Evolutionary conservation across 2,888 invertebrate genomes (phyloP).

Genomic region (Trichopoda pennipes): DNA sequence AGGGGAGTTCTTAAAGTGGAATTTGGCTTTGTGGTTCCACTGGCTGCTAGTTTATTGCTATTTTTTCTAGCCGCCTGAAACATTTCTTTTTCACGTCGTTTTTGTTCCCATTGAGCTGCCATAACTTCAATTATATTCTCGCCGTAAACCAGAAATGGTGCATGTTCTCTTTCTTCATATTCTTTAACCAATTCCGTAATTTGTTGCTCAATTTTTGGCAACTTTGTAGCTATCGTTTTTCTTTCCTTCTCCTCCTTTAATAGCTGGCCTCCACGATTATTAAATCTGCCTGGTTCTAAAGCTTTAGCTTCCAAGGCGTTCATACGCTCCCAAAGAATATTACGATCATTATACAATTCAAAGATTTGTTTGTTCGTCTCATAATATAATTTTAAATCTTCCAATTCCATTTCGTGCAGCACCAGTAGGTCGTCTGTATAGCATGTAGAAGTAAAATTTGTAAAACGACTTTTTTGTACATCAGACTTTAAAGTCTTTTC

Average conservation of each 20-base stretch:
- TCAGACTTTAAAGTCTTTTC: slow-evolving; percentile 87
- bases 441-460: slow-evolving; percentile 85
- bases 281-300: slow-evolving; percentile 90
- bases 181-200: slow-evolving; percentile 82
- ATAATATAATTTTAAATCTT: slow-evolving; percentile 85
- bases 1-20: slow-evolving; percentile 73
- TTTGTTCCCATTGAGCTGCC: slow-evolving; percentile 84
- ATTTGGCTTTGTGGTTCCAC: slow-evolving; percentile 42
- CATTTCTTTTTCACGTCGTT: slow-evolving; percentile 77
- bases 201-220: slow-evolving; percentile 88
- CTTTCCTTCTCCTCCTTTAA: slow-evolving; percentile 92
- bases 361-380: slow-evolving; percentile 85
- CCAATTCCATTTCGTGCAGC: slow-evolving; percentile 89
- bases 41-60: slow-evolving; percentile 62
- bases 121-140: slow-evolving; percentile 84
- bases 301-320: slow-evolving; percentile 88
- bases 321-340: slow-evolving; percentile 88
- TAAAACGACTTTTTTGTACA: slow-evolving; percentile 84
- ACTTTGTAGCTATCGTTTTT: slow-evolving; percentile 86
- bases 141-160: slow-evolving; percentile 85
- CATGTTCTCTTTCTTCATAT: slow-evolving; percentile 83
- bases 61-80: slow-evolving; percentile 81
- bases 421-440: slow-evolving; percentile 91
- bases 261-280: slow-evolving; percentile 93
- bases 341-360: slow-evolving; percentile 85